Evolutionary conservation across 1,140 invertebrate species (phyloP).

Genomic region (Macrobrachium rosenbergii): DNA sequence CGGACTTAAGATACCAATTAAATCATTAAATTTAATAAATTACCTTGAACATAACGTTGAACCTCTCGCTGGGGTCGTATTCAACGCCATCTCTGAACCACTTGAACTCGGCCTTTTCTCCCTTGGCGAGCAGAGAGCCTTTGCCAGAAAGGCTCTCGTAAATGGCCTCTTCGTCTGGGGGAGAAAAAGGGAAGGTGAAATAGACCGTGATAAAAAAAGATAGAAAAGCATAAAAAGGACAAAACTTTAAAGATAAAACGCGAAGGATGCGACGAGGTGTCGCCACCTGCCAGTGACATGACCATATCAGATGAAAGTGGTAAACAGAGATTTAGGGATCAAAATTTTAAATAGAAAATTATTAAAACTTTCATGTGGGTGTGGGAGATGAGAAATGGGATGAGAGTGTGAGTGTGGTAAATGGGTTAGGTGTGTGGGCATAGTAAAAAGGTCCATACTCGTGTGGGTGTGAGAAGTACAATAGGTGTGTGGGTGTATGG

Average conservation of each 20-base stretch:
- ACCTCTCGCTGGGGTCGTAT: slow-evolving; percentile 92
- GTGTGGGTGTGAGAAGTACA: not conserved
- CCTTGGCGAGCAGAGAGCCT: slow-evolving; percentile 73
- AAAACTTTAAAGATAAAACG: no score
- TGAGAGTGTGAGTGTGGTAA: no score
- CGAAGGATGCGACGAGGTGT: no score
- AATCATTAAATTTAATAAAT: not conserved
- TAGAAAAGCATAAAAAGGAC: not conserved
- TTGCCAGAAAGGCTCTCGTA: slow-evolving; percentile 80
- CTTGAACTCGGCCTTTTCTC: slow-evolving; percentile 84
- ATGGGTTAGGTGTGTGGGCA: not conserved
- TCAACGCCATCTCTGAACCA: slow-evolving; percentile 92
- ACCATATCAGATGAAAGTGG: no score
- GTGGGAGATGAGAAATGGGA: no score
- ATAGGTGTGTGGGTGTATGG: not conserved
- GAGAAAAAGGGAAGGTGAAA: not conserved
- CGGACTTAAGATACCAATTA: no score
- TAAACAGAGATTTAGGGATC: no score
- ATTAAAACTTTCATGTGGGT: no score
- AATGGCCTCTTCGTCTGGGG: slow-evolving; percentile 83
- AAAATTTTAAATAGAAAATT: no score
- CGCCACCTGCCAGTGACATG: no score
- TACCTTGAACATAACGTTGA: slow-evolving; percentile 88
- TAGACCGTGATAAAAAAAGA: not conserved
- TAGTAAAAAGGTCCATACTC: not conserved